Conservation (phyloP, 2,797 vertebrate genomes). For the Microctenopoma lineatum region DNA sequence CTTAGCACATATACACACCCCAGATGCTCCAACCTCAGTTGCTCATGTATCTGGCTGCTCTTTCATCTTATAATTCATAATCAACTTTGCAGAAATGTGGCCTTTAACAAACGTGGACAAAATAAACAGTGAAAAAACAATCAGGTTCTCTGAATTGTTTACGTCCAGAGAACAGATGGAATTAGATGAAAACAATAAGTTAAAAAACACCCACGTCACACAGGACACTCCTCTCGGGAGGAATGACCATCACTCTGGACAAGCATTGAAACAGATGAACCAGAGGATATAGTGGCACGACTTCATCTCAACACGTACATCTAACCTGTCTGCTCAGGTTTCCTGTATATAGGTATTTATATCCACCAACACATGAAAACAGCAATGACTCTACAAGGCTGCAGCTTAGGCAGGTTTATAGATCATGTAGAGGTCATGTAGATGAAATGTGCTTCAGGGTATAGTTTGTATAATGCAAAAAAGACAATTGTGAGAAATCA, state of each 20-base stretch:
- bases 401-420: constrained; percentile 23
- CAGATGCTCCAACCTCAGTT: constrained; percentile 35
- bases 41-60: constrained; percentile 40
- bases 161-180: constrained; percentile 10
- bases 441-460: not conserved
- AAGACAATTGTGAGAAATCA: not conserved
- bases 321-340: constrained; percentile 83
- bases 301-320: constrained; percentile 72
- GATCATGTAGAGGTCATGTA: constrained; percentile 6
- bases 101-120: constrained; percentile 3
- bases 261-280: constrained; percentile 71
- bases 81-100: constrained; percentile 22
- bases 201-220: not conserved
- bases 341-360: constrained; percentile 77
- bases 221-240: constrained; percentile 34
- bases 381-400: constrained; percentile 63
- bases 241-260: constrained; percentile 33
- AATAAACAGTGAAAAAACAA: not conserved
- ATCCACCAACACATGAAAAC: constrained; percentile 69
- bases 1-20: constrained; percentile 22
- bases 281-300: constrained; percentile 65
- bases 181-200: constrained; percentile 5
- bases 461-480: not conserved
- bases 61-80: constrained; percentile 28
- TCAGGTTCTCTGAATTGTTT: constrained; percentile 10